A percentile compares a stretch with the other conserved stretches of the same genome.
Evolutionary conservation across 2,797 vertebrate genomes (phyloP).

Genomic region (Dermochelys coriacea): DNA sequence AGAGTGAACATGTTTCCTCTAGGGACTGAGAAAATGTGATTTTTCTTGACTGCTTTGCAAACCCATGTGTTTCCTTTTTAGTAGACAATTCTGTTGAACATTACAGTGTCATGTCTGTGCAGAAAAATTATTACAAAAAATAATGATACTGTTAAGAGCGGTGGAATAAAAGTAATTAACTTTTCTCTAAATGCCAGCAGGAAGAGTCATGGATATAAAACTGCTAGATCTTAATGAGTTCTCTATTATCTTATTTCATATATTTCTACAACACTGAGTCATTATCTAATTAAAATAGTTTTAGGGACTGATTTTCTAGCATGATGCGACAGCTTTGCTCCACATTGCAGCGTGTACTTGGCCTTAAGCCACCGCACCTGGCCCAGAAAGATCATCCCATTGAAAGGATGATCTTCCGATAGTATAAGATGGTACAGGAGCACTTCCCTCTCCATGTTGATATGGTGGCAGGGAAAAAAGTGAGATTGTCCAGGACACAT

Average conservation of each 20-base stretch:
- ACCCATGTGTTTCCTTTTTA: slow-evolving; percentile 25
- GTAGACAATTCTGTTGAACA: slow-evolving; percentile 26
- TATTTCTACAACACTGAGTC: background rate
- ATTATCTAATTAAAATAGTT: slow-evolving; percentile 32
- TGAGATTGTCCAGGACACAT: background rate
- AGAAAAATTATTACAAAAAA: slow-evolving; percentile 47
- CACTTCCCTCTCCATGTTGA: background rate
- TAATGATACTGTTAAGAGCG: slow-evolving; percentile 20
- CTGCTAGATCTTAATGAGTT: slow-evolving; percentile 42
- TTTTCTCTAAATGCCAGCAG: slow-evolving; percentile 27
- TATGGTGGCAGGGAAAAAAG: background rate
- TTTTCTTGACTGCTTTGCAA: slow-evolving; percentile 31
- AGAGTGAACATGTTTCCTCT: background rate
- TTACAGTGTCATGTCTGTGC: background rate
- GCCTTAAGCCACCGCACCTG: background rate
- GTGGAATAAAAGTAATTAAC: slow-evolving; percentile 59
- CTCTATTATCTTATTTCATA: slow-evolving; percentile 7
- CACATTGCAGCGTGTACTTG: slow-evolving; percentile 2
- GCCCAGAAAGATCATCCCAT: background rate
- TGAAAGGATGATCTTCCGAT: background rate
- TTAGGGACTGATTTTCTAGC: background rate
- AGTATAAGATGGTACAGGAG: background rate
- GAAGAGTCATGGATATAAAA: slow-evolving; percentile 23
- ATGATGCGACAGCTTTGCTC: background rate
- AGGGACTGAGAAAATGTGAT: background rate